Percentiles rank a stretch among this genome's conserved stretches.
These are phyloP conservation scores for Dicroscelio sp. DNA, from an alignment of 2,888 invertebrate species.

Conservation along the genomic window DNA sequence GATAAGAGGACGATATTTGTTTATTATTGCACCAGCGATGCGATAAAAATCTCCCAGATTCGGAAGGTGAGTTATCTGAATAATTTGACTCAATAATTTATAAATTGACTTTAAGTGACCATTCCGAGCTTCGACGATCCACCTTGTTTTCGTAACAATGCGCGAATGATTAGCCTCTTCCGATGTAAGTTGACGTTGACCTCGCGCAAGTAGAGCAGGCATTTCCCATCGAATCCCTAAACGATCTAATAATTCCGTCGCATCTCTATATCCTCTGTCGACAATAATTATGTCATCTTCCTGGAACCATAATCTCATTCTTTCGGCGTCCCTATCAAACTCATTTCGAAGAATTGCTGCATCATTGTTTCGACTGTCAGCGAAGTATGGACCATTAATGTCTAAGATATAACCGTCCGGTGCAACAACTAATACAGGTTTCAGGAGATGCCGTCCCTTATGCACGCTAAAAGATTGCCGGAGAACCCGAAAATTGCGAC, in stretches of 20 bases:
- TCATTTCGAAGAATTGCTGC: slow-evolving; percentile 30
- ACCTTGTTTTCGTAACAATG: slow-evolving; percentile 80
- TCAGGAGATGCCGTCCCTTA: neutral
- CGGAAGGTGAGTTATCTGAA: slow-evolving; percentile 9
- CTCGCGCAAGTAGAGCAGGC: slow-evolving; percentile 43
- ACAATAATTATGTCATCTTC: slow-evolving; percentile 57
- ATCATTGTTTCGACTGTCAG: slow-evolving; percentile 46
- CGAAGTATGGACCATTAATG: slow-evolving; percentile 20
- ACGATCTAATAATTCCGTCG: slow-evolving; percentile 11
- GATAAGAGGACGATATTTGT: slow-evolving; percentile 61
- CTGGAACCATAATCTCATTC: slow-evolving; percentile 37
- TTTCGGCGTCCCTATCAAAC: slow-evolving; percentile 50
- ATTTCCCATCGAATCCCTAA: slow-evolving; percentile 47
- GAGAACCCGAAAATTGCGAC: neutral
- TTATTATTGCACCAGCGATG: slow-evolving; percentile 59
- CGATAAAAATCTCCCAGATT: slow-evolving; percentile 39
- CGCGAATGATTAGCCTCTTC: slow-evolving; percentile 81
- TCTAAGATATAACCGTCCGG: slow-evolving; percentile 12
- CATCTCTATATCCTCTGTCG: slow-evolving; percentile 61
- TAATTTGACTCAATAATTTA: slow-evolving; percentile 45
- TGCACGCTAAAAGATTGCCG: neutral
- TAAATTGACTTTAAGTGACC: slow-evolving; percentile 81
- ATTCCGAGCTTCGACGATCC: slow-evolving; percentile 78
- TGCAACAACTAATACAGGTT: slow-evolving; percentile 14
- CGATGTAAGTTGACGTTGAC: slow-evolving; percentile 72